These are phyloP conservation scores for Nannospalax galili DNA, from an alignment of 2,113 vertebrate genomes.

Conservation along the genomic window DNA sequence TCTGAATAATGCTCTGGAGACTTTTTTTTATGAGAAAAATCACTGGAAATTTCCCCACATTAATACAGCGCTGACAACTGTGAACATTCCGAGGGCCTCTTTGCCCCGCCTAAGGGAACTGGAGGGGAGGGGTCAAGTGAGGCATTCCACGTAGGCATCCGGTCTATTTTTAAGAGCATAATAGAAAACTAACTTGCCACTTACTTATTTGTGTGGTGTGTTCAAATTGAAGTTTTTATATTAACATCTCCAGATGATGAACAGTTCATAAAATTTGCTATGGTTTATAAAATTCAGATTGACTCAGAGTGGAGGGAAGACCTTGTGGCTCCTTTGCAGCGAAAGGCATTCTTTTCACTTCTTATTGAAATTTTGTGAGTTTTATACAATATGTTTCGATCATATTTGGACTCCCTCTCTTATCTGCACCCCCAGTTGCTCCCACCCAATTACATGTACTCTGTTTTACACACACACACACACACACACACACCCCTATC, in stretches of 20 bases:
- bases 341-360: not conserved
- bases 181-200: not conserved
- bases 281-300: not conserved
- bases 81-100: not conserved
- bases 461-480: too few species aligned
- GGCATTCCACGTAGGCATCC: not conserved
- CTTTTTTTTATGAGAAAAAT: not conserved
- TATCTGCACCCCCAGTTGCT: too few species aligned
- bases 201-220: constrained; percentile 2
- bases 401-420: too few species aligned
- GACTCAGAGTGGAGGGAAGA: not conserved
- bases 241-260: not conserved
- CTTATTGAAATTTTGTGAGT: too few species aligned
- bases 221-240: not conserved
- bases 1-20: not conserved
- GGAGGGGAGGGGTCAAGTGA: not conserved
- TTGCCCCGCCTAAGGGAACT: accelerated
- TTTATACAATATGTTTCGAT: too few species aligned
- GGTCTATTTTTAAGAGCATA: constrained; percentile 55
- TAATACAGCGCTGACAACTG: not conserved
- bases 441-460: too few species aligned
- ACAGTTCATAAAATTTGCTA: not conserved
- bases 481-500: too few species aligned
- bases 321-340: not conserved
- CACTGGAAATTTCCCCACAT: not conserved